phyloP scores from a whole-genome alignment of 2,888 invertebrate species.

The Idaea aversata region DNA sequence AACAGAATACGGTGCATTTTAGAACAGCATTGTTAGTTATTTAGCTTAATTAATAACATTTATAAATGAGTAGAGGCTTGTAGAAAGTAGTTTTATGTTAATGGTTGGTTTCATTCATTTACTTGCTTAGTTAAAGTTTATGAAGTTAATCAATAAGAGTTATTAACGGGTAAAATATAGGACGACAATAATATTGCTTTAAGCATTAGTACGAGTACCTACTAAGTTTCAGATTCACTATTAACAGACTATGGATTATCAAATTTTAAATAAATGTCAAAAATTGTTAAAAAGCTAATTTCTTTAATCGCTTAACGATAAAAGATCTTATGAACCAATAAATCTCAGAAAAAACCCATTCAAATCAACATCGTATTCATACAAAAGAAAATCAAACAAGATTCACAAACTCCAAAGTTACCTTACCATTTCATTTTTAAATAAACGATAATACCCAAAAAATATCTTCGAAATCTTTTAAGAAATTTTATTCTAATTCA shows the following conservation, averaged over 20 bases:
- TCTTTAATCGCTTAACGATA: background rate
- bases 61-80: background rate
- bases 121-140: background rate
- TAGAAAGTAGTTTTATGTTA: background rate
- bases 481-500: background rate
- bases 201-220: too few species aligned
- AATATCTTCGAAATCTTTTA: slow-evolving; percentile 7
- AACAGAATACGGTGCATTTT: background rate
- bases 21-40: background rate
- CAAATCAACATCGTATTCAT: background rate
- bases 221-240: too few species aligned
- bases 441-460: slow-evolving; percentile 17
- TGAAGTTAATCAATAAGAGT: background rate
- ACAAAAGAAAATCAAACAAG: slow-evolving; percentile 13
- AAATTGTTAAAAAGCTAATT: background rate
- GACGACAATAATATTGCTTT: too few species aligned
- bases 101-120: background rate
- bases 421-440: slow-evolving; percentile 15
- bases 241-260: too few species aligned
- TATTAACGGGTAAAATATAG: background rate
- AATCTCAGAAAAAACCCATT: background rate
- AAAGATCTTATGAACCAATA: background rate
- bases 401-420: slow-evolving; percentile 14
- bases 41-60: background rate
- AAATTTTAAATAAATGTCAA: background rate